Percentiles rank a stretch among this genome's conserved stretches.
Conservation (phyloP, 2,113 vertebrate genomes). For the Grus americana region DNA sequence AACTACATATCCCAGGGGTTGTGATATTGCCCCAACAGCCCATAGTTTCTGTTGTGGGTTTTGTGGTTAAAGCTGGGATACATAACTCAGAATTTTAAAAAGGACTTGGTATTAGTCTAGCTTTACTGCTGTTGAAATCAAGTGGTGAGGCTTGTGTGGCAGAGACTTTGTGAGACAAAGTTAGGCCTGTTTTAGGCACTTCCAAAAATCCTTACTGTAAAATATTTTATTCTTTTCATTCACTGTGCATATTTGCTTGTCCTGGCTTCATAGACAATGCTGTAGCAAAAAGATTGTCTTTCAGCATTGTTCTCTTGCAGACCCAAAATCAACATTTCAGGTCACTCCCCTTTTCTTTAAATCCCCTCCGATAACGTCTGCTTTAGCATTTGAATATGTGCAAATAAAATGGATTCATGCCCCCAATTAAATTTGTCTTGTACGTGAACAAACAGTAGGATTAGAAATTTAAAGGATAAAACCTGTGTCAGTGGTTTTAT, state of each 20-base stretch:
- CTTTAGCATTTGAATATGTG: constrained; percentile 14
- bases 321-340: background rate
- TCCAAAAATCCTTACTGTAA: background rate
- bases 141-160: background rate
- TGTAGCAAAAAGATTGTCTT: background rate
- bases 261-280: background rate
- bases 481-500: background rate
- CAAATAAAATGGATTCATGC: constrained; percentile 29
- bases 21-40: background rate
- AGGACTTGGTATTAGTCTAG: background rate
- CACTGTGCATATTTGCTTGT: background rate
- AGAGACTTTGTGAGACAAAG: background rate
- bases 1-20: background rate
- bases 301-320: background rate
- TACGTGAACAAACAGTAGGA: background rate
- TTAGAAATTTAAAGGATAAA: constrained; percentile 32
- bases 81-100: background rate
- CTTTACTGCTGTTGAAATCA: background rate
- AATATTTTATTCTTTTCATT: background rate
- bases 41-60: background rate
- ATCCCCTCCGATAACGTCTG: background rate
- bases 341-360: background rate
- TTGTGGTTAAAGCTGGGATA: background rate
- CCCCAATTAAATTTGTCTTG: constrained; percentile 5
- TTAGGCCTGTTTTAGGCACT: background rate